Evolutionary conservation across 2,797 vertebrate genomes (phyloP).

Genomic region (Oreonectes daqikongensis): DNA sequence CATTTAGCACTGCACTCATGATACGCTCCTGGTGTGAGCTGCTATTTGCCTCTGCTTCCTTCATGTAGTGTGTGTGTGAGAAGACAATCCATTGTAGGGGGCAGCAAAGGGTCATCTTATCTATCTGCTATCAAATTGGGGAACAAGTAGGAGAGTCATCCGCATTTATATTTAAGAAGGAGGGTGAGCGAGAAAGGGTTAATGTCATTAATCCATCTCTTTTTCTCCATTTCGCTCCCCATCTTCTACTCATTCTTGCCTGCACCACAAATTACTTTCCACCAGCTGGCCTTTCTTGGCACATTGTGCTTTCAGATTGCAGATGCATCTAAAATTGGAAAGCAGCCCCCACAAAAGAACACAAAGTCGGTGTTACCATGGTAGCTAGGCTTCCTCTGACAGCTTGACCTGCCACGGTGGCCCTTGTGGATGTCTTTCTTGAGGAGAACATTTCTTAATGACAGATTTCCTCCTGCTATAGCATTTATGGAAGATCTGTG

Average conservation of each 20-base stretch:
- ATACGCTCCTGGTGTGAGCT: constrained; percentile 27
- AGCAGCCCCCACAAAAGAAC: constrained; percentile 48
- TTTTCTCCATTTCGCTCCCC: neutral
- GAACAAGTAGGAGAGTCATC: constrained; percentile 47
- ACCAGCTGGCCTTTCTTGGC: constrained; percentile 50
- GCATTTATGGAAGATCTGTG: constrained; percentile 11
- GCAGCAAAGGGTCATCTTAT: constrained; percentile 26
- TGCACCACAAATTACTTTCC: constrained; percentile 43
- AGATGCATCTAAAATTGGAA: constrained; percentile 54
- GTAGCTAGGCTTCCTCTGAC: constrained; percentile 58
- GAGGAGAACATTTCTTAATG: constrained; percentile 35
- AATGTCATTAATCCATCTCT: constrained; percentile 37
- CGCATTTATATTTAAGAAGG: constrained; percentile 35
- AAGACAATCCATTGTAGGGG: constrained; percentile 41
- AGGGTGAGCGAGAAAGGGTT: neutral
- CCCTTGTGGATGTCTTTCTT: constrained; percentile 39
- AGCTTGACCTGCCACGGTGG: constrained; percentile 54
- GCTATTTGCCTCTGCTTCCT: constrained; percentile 23
- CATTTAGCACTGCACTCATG: constrained; percentile 28
- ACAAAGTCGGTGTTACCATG: constrained; percentile 60
- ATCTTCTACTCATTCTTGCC: constrained; percentile 25
- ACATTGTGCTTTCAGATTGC: constrained; percentile 37
- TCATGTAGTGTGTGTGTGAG: constrained; percentile 22
- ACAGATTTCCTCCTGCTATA: constrained; percentile 33
- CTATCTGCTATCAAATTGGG: constrained; percentile 29